A percentile compares a stretch with the other conserved stretches of the same genome.
Evolutionary conservation across 2,797 vertebrate species (phyloP).

Genomic region (Anniella stebbinsi): DNA sequence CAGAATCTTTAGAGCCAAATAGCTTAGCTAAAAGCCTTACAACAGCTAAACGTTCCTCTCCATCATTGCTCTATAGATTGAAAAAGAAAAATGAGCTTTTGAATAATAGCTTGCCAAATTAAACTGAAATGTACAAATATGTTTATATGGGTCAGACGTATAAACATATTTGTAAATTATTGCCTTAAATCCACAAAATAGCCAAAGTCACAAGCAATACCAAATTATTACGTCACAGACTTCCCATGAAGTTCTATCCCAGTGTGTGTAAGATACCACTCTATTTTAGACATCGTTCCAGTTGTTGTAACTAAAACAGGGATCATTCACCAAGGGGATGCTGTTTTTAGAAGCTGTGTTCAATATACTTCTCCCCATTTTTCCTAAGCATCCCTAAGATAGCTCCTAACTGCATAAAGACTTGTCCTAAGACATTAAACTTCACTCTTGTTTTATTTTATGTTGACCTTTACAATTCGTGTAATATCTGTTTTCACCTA

Average conservation of each 20-base stretch:
- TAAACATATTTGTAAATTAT: neutral
- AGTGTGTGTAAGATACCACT: neutral
- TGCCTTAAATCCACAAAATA: neutral
- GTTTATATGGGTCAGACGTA: neutral
- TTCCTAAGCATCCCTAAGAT: no score
- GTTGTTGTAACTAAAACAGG: no score
- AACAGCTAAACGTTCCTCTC: slow-evolving; percentile 96
- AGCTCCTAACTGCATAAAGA: neutral
- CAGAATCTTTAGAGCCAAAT: slow-evolving; percentile 98
- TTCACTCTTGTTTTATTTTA: neutral
- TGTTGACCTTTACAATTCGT: neutral
- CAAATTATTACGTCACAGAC: neutral
- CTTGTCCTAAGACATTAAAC: neutral
- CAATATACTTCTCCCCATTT: neutral
- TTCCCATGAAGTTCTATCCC: neutral
- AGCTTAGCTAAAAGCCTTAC: slow-evolving; percentile 96
- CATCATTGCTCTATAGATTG: slow-evolving; percentile 93
- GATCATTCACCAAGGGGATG: neutral
- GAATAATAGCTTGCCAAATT: neutral
- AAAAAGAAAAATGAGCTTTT: slow-evolving; percentile 50
- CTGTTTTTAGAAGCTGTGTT: neutral
- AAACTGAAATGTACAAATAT: neutral
- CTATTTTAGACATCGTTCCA: neutral
- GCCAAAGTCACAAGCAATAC: neutral
- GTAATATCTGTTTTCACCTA: neutral